Conservation (phyloP, 2,888 invertebrate genomes). For the Psylliodes chrysocephalus region DNA sequence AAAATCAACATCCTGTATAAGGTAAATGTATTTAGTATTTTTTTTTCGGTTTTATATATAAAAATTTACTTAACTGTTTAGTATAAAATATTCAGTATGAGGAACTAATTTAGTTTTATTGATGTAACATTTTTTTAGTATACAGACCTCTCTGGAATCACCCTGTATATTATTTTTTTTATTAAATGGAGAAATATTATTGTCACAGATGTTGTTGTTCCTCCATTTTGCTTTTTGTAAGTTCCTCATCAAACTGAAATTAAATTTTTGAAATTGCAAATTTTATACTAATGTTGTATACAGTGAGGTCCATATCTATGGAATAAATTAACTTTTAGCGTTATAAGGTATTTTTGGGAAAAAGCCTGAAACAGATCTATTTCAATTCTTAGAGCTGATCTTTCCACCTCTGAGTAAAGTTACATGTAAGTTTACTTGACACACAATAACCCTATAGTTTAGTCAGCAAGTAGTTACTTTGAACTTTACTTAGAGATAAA, state of each 20-base stretch:
- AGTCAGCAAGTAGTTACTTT: too few species aligned
- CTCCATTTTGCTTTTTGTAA: conserved; percentile 7
- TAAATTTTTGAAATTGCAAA: conserved; percentile 1
- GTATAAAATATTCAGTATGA: neutral
- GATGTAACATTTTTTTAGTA: neutral
- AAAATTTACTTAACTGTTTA: neutral
- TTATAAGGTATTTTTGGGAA: too few species aligned
- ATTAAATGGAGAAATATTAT: conserved; percentile 10
- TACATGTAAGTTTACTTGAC: too few species aligned
- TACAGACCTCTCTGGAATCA: neutral
- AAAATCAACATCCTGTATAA: neutral
- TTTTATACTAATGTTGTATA: too few species aligned
- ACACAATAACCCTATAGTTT: too few species aligned
- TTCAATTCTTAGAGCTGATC: too few species aligned
- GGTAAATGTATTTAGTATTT: neutral
- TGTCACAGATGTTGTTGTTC: conserved; percentile 10
- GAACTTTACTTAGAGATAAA: too few species aligned
- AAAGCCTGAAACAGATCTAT: too few species aligned
- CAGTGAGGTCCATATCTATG: too few species aligned
- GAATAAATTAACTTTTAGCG: too few species aligned
- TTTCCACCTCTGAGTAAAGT: too few species aligned
- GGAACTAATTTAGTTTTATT: too few species aligned
- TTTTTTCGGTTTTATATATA: conserved; percentile 4
- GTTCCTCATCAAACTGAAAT: conserved; percentile 4
- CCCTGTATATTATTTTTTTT: conserved; percentile 5